Conservation (phyloP, 92 coral and sea anemone genomes). For the Palythoa grandis region DNA sequence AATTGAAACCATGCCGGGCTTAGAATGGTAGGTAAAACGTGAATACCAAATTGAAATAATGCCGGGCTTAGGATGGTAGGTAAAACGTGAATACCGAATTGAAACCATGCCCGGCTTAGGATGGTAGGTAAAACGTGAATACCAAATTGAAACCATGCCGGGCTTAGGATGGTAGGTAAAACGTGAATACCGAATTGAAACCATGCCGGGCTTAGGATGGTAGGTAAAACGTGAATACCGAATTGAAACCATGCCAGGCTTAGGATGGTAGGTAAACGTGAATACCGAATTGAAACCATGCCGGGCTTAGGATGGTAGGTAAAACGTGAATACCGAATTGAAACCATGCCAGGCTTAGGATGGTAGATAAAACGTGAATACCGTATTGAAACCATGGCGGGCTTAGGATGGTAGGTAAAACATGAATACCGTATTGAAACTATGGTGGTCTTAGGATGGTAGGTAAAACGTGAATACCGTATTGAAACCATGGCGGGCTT, state of each 20-base stretch:
- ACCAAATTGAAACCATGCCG: too few species aligned
- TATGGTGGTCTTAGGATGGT: conserved; percentile 93
- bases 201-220: conserved; percentile 93
- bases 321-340: too few species aligned
- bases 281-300: too few species aligned
- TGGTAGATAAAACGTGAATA: conserved; percentile 62
- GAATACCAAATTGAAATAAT: too few species aligned
- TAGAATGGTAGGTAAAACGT: conserved; percentile 73
- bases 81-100: background rate
- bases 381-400: too few species aligned
- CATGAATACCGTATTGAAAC: too few species aligned
- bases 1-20: too few species aligned
- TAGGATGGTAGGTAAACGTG: conserved; percentile 73
- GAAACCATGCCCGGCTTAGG: too few species aligned
- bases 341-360: conserved; percentile 86
- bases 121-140: conserved; percentile 60
- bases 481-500: too few species aligned
- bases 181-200: too few species aligned
- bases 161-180: conserved; percentile 85
- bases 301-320: conserved; percentile 89
- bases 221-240: conserved; percentile 40
- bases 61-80: conserved; percentile 91
- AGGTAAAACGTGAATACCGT: conserved; percentile 22
- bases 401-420: conserved; percentile 80
- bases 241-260: too few species aligned